These are phyloP conservation scores for Papilio helenus DNA, from an alignment of 1,140 invertebrate species.

Conservation along the genomic window DNA sequence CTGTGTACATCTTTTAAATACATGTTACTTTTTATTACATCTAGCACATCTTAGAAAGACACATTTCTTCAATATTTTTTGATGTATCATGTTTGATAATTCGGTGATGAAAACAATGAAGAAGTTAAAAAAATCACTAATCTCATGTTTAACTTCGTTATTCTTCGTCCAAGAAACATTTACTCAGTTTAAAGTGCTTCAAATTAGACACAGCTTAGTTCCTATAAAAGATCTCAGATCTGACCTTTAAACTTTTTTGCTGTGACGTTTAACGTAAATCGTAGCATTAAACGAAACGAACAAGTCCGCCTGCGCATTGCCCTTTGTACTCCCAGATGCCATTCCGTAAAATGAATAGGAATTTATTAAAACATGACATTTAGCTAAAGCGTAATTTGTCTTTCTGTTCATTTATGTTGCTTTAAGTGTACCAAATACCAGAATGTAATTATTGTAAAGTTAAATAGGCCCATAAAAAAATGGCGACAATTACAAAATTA, in stretches of 20 bases:
- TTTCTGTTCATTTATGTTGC: neutral
- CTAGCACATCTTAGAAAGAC: too few species aligned
- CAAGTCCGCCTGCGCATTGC: slow-evolving; percentile 23
- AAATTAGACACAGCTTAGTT: slow-evolving; percentile 4
- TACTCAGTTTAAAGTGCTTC: neutral
- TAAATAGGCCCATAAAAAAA: too few species aligned
- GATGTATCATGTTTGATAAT: too few species aligned
- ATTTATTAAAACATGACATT: slow-evolving; percentile 2
- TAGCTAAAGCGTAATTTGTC: neutral
- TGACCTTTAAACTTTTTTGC: slow-evolving; percentile 30
- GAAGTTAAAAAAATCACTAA: too few species aligned
- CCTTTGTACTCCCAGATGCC: slow-evolving; percentile 18
- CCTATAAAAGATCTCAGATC: slow-evolving; percentile 1
- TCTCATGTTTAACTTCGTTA: neutral
- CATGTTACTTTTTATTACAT: too few species aligned
- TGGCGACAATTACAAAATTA: too few species aligned
- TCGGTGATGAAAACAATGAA: too few species aligned
- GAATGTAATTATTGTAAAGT: too few species aligned
- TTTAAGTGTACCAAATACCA: too few species aligned
- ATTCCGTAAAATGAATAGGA: slow-evolving; percentile 14
- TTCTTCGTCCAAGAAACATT: neutral
- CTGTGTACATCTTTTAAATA: too few species aligned
- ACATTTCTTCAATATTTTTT: too few species aligned
- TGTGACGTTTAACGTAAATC: slow-evolving; percentile 11
- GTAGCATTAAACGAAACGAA: slow-evolving; percentile 9